phyloP scores from a whole-genome alignment of 2,797 vertebrate species.

The Crocidura indochinensis region DNA sequence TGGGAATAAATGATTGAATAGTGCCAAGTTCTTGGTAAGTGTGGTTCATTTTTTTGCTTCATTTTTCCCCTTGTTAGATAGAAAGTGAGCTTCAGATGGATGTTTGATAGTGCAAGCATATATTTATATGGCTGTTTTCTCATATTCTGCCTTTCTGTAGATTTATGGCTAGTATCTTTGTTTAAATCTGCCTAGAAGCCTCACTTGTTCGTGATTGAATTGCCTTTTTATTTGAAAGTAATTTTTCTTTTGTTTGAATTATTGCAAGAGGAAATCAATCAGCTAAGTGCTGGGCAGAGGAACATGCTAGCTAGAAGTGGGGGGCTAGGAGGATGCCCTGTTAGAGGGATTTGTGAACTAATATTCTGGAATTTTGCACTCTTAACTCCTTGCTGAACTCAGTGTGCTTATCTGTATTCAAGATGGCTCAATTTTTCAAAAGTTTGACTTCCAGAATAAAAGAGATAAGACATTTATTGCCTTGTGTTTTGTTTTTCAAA shows the following conservation, averaged over 20 bases:
- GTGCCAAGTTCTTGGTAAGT: not conserved
- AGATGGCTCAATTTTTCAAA: slow-evolving; percentile 17
- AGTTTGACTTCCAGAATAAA: not conserved
- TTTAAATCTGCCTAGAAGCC: slow-evolving; percentile 51
- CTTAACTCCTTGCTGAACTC: not conserved
- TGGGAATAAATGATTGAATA: not conserved
- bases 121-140: slow-evolving; percentile 24
- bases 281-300: not conserved
- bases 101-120: not conserved
- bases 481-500: slow-evolving; percentile 36
- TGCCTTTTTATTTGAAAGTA: slow-evolving; percentile 25
- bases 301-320: not conserved
- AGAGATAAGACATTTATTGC: not conserved
- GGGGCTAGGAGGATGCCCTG: not conserved
- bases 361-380: not conserved
- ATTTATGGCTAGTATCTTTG: slow-evolving; percentile 25
- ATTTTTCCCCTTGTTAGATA: not conserved
- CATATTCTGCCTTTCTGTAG: slow-evolving; percentile 4
- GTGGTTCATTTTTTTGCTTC: not conserved
- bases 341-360: slow-evolving; percentile 6
- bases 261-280: not conserved
- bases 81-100: slow-evolving; percentile 5
- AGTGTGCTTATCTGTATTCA: not conserved
- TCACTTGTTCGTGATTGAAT: not conserved
- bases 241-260: slow-evolving; percentile 42